These are phyloP conservation scores for Papilio xuthus DNA, from an alignment of 1,140 invertebrate genomes.

Conservation along the genomic window DNA sequence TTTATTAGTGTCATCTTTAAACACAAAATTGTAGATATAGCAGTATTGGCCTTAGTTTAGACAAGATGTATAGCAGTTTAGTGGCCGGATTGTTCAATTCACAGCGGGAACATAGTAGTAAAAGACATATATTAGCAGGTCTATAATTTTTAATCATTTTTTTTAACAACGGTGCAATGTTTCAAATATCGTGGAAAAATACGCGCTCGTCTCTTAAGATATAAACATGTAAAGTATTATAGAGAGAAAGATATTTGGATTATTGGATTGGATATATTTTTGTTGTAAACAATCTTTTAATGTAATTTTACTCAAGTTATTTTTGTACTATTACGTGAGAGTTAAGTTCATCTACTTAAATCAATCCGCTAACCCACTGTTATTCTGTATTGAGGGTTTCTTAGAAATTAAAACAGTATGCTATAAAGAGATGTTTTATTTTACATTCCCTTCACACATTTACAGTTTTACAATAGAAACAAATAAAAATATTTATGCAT, in stretches of 20 bases:
- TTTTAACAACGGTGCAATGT: conserved; percentile 49
- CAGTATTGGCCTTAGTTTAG: conserved; percentile 75
- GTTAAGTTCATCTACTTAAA: conserved; percentile 75
- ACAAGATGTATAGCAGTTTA: conserved; percentile 68
- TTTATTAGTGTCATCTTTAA: conserved; percentile 54
- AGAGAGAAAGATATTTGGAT: conserved; percentile 56
- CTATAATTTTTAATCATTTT: conserved; percentile 52
- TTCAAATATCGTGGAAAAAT: conserved; percentile 49
- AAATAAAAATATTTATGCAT: too few relatives aligned
- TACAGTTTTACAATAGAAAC: not conserved
- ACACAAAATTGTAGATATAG: conserved; percentile 80
- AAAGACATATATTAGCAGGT: conserved; percentile 64
- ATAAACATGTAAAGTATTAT: conserved; percentile 37
- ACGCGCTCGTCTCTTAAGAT: not conserved
- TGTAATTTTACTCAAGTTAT: conserved; percentile 69
- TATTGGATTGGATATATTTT: conserved; percentile 56
- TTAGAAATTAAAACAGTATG: conserved; percentile 82
- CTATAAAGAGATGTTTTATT: conserved; percentile 78
- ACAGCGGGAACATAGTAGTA: conserved; percentile 70
- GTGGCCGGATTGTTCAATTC: conserved; percentile 61
- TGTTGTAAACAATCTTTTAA: conserved; percentile 57
- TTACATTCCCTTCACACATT: conserved; percentile 39
- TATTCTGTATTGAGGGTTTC: conserved; percentile 80
- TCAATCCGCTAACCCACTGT: conserved; percentile 78
- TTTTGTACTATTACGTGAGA: conserved; percentile 77